Evolutionary conservation across 2,888 invertebrate species (phyloP).

Genomic region (Epinotia nisella): DNA sequence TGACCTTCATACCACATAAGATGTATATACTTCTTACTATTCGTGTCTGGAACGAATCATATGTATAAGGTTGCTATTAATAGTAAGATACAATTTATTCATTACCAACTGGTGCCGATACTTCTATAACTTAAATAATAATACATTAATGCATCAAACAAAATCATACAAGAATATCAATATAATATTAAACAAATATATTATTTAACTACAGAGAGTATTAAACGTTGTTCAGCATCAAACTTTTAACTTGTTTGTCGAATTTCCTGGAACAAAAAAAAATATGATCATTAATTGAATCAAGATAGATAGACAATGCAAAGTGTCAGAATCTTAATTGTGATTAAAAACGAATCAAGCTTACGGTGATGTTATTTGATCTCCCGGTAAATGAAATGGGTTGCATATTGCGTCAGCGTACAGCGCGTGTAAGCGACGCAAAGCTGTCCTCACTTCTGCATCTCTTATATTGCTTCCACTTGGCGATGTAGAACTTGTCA

Average conservation of each 20-base stretch:
- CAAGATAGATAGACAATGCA: not conserved
- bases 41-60: not conserved
- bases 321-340: conserved; percentile 1
- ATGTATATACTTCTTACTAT: not conserved
- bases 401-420: conserved; percentile 98
- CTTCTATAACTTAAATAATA: not conserved
- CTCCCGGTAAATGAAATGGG: conserved; percentile 98
- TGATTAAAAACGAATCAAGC: conserved; percentile 51
- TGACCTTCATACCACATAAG: not conserved
- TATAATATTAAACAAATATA: not conserved
- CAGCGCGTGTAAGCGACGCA: conserved; percentile 93
- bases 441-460: conserved; percentile 96
- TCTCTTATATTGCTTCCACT: conserved; percentile 94
- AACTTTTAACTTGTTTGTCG: conserved; percentile 87
- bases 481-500: conserved; percentile 96
- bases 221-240: conserved; percentile 80
- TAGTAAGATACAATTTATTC: not conserved
- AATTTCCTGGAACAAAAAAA: conserved; percentile 84
- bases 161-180: not conserved
- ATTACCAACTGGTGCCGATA: not conserved
- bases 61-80: not conserved
- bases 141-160: not conserved
- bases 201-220: not conserved
- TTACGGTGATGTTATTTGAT: conserved; percentile 94
- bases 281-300: conserved; percentile 17